Base-by-base conservation (phyloP, 2,888 invertebrate species). In the Drosophila lutescens region DNA sequence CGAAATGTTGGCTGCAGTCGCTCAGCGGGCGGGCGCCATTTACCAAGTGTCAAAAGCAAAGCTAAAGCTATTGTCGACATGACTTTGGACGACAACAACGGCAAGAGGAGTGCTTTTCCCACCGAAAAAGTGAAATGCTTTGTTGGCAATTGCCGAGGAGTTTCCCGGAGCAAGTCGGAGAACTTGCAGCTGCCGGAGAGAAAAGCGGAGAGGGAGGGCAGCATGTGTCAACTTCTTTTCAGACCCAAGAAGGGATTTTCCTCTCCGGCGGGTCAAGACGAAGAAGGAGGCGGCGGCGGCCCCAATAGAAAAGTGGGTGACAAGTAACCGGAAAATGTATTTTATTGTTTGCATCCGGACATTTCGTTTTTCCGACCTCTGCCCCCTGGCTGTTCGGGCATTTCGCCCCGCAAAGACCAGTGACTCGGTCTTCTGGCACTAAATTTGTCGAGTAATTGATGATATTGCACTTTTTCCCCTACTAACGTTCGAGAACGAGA, bases 291-390 rank as follows among this genome's bases (percentile, higher is more conserved):
- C 5, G 26, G 26, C 26, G 6, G 50, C 63, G 46, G n/a, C n/a
- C 36, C 40, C 56, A 50, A 55, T 76, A 57, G 77, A 78, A 79
- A 89, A 85, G 79, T 80, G 86, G 81, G 90, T 88, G 90, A 90
- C 90, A 90, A 90, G 90, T 85, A 90, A 90, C 90, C 90, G 90
- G 90, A 90, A 90, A 90, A 90, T 90, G 89, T 90, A 87, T 89
- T 90, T 90, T 90, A 90, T 90, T 90, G 90, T 90, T 88, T 89
- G 89, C 86, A 88, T 90, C 90, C 90, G 89, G 86, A 76, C 73
- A 83, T 83, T 86, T 86, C 76, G 78, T 71, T 88, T 80, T 68
- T 67, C 68, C 79, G 56, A 74, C 44, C 59, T 60, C 71, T 54
- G 56, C 38, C 50, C 56, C 15, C 46, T 15, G 46, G 15, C 46